Conservation (phyloP, 2,888 invertebrate species). For the Leptinotarsa haldemani region DNA sequence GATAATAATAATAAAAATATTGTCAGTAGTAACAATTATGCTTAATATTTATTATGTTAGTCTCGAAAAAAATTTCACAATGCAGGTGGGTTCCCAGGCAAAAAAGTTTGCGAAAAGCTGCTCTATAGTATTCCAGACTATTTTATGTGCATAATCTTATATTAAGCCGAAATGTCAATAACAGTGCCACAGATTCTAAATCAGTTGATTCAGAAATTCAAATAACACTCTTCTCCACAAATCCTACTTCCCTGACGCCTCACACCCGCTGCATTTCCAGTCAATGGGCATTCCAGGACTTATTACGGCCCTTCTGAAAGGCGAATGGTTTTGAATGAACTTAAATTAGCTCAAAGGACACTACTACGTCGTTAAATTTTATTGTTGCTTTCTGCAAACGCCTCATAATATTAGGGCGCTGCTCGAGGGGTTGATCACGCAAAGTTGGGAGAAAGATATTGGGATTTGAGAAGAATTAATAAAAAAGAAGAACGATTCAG, state of each 20-base stretch:
- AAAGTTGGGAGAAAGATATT: not conserved
- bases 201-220: not conserved
- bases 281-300: constrained; percentile 46
- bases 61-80: too few relatives aligned
- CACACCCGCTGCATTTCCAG: constrained; percentile 31
- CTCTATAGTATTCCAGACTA: too few relatives aligned
- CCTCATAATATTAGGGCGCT: constrained; percentile 51
- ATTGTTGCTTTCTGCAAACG: constrained; percentile 54
- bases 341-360: constrained; percentile 55
- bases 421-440: constrained; percentile 1
- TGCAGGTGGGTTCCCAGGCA: too few relatives aligned
- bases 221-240: not conserved
- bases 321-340: constrained; percentile 56
- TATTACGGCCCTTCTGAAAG: constrained; percentile 49
- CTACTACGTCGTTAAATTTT: constrained; percentile 55
- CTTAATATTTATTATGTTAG: too few relatives aligned
- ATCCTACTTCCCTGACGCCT: constrained; percentile 4
- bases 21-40: too few relatives aligned
- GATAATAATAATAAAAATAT: too few relatives aligned
- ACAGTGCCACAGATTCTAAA: too few relatives aligned
- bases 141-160: too few relatives aligned
- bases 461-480: not conserved
- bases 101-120: too few relatives aligned
- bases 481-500: too few relatives aligned
- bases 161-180: too few relatives aligned